Evolutionary conservation across 2,797 vertebrate species (phyloP).

Genomic region (Carcharodon carcharias): DNA sequence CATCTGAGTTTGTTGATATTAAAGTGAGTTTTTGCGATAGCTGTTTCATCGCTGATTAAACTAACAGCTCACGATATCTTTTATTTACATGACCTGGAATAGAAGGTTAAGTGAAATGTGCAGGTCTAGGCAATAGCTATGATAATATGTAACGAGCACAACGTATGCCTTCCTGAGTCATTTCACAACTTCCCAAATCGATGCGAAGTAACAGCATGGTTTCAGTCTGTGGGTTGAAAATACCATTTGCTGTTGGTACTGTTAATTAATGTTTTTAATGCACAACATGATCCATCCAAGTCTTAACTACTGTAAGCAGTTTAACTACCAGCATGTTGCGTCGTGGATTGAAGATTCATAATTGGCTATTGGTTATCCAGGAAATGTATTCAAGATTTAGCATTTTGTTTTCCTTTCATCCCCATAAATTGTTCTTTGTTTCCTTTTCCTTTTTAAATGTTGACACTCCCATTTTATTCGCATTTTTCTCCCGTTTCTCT

Average conservation of each 20-base stretch:
- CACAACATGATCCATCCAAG: background rate
- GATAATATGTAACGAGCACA: conserved; percentile 43
- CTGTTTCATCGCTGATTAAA: background rate
- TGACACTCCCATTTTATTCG: background rate
- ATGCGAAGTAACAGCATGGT: background rate
- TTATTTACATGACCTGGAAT: conserved; percentile 13
- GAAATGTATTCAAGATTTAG: background rate
- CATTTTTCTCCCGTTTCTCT: background rate
- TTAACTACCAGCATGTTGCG: background rate
- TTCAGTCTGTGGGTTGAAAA: conserved; percentile 29
- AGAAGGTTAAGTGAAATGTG: conserved; percentile 27
- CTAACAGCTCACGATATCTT: background rate
- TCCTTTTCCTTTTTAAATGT: background rate
- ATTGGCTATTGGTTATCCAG: background rate
- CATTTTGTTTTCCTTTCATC: background rate
- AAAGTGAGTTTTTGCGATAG: background rate
- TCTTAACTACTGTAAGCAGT: conserved; percentile 4
- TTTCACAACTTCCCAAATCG: conserved; percentile 33
- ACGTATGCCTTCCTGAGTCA: conserved; percentile 47
- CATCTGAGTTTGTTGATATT: background rate
- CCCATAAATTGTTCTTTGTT: background rate
- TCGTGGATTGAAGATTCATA: background rate
- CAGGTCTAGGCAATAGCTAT: background rate
- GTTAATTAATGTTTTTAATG: conserved; percentile 18
- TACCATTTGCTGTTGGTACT: background rate